Evolutionary conservation across 2,113 vertebrate genomes (phyloP).

Genomic region (Archocentrus centrarchus): DNA sequence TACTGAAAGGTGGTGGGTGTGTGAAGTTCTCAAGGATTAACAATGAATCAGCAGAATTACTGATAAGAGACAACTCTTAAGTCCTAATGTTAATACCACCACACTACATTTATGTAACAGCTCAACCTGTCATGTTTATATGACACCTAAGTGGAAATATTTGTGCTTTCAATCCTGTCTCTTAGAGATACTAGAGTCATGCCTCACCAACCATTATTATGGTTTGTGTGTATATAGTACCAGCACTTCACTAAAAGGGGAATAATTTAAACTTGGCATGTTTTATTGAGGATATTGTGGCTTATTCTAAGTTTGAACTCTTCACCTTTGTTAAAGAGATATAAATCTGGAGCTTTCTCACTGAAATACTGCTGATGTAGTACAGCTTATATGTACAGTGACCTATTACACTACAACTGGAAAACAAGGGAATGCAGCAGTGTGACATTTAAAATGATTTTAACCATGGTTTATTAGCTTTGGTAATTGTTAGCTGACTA

Average conservation of each 20-base stretch:
- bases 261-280: not conserved
- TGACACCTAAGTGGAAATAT: conserved; percentile 28
- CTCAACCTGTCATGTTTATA: conserved; percentile 29
- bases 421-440: not conserved
- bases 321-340: not conserved
- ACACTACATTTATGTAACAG: conserved; percentile 30
- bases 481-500: not conserved
- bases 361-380: not conserved
- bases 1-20: conserved; percentile 29
- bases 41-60: conserved; percentile 43
- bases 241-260: not conserved
- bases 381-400: no score
- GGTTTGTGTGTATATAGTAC: not conserved
- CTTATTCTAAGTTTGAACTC: not conserved
- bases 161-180: conserved; percentile 29
- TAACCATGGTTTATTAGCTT: not conserved
- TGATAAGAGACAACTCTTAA: conserved; percentile 42
- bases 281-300: not conserved
- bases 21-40: conserved; percentile 52
- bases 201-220: not conserved
- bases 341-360: not conserved
- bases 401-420: not conserved
- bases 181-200: conserved; percentile 24
- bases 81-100: conserved; percentile 36
- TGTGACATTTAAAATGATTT: no score